These are phyloP conservation scores for Trinectes maculatus DNA, from an alignment of 2,113 vertebrate genomes.

Conservation along the genomic window DNA sequence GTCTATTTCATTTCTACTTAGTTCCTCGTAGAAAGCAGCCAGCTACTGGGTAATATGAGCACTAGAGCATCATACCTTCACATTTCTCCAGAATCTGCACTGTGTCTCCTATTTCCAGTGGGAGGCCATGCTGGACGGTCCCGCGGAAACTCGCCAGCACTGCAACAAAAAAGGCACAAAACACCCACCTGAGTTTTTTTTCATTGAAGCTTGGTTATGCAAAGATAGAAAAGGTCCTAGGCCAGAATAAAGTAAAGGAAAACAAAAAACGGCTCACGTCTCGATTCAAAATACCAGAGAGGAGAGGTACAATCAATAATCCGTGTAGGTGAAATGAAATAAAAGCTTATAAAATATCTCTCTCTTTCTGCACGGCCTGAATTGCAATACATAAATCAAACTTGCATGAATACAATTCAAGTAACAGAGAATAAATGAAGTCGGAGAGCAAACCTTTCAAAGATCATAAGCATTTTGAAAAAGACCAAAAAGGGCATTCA, in stretches of 20 bases:
- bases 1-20: neutral
- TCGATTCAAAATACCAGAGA: neutral
- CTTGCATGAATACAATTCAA: slow-evolving; percentile 25
- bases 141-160: slow-evolving; percentile 96
- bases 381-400: slow-evolving; percentile 9
- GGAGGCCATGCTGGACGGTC: slow-evolving; percentile 91
- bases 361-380: slow-evolving; percentile 12
- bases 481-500: neutral
- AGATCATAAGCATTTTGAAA: neutral
- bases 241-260: neutral
- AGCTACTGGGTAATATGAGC: neutral
- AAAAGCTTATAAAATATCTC: slow-evolving; percentile 32
- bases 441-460: neutral
- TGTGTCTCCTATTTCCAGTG: slow-evolving; percentile 96
- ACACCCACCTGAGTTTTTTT: slow-evolving; percentile 30
- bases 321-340: slow-evolving; percentile 51
- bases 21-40: neutral
- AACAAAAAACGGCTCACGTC: slow-evolving; percentile 10
- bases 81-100: slow-evolving; percentile 99
- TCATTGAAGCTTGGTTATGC: slow-evolving; percentile 6
- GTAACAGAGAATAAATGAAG: neutral
- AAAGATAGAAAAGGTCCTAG: slow-evolving; percentile 11
- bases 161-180: slow-evolving; percentile 75
- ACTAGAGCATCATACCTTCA: slow-evolving; percentile 85
- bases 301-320: slow-evolving; percentile 38